Evolutionary conservation across 1,140 invertebrate genomes (phyloP).

Genomic region (Acyrthosiphon pisum): DNA sequence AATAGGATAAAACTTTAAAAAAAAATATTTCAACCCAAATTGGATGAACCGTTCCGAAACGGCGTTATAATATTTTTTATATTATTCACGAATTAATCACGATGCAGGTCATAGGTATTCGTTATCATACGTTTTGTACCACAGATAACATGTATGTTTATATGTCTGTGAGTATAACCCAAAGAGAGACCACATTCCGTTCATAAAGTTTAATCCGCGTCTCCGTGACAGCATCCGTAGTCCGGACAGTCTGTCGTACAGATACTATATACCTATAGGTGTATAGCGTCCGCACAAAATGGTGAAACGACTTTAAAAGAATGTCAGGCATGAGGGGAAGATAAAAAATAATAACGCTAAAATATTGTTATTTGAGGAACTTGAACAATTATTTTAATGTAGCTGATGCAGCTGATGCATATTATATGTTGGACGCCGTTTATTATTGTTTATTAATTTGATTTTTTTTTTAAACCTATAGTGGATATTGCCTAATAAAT

Average conservation of each 20-base stretch:
- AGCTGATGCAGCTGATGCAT: too few species aligned
- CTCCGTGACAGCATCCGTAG: neutral
- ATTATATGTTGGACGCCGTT: too few species aligned
- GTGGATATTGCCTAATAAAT: neutral
- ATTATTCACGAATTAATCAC: too few species aligned
- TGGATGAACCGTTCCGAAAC: neutral
- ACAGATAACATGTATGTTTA: too few species aligned
- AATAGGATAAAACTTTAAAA: neutral
- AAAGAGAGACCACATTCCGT: too few species aligned
- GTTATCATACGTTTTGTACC: too few species aligned
- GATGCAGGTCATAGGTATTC: too few species aligned
- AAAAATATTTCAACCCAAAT: neutral
- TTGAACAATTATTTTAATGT: neutral
- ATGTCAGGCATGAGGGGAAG: neutral
- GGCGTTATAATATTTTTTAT: too few species aligned
- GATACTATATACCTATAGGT: neutral
- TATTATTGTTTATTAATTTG: neutral
- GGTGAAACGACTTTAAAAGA: neutral
- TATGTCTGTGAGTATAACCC: too few species aligned
- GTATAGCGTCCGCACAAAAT: neutral
- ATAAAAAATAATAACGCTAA: neutral
- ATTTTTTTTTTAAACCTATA: neutral
- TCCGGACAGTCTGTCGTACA: neutral
- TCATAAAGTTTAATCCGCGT: too few species aligned
- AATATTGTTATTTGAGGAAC: neutral